Evolutionary conservation across 92 coral and sea anemone genomes (phyloP).

Genomic region (Metridium senile): DNA sequence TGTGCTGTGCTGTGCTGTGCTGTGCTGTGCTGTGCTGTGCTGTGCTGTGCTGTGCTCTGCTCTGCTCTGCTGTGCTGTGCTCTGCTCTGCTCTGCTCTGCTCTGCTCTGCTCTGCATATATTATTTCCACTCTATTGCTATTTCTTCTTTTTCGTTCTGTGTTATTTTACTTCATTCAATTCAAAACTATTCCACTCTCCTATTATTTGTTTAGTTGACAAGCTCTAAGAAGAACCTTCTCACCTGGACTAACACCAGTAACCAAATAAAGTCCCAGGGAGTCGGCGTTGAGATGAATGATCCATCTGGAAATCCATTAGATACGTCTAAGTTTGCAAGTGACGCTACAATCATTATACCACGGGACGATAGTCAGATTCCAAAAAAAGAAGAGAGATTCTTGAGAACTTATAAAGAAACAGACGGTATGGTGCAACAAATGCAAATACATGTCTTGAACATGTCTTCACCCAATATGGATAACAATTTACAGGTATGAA

Average conservation of each 20-base stretch:
- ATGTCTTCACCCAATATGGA: slow-evolving; percentile 56
- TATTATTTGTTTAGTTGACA: slow-evolving; percentile 36
- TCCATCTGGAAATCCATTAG: slow-evolving; percentile 26
- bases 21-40: neutral
- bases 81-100: neutral
- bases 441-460: slow-evolving; percentile 59
- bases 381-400: slow-evolving; percentile 32
- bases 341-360: slow-evolving; percentile 62
- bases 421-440: slow-evolving; percentile 28
- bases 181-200: neutral
- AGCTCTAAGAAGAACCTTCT: slow-evolving; percentile 40
- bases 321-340: slow-evolving; percentile 56
- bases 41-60: neutral
- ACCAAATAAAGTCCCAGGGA: slow-evolving; percentile 46
- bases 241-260: slow-evolving; percentile 81
- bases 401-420: slow-evolving; percentile 52
- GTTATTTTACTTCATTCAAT: no score
- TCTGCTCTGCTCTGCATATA: neutral
- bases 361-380: slow-evolving; percentile 59
- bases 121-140: neutral
- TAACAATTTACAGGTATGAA: slow-evolving; percentile 60
- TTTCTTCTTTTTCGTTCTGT: no score
- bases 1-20: neutral
- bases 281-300: slow-evolving; percentile 44
- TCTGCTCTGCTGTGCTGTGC: neutral